These are phyloP conservation scores for Drosophila ficusphila DNA, from an alignment of 1,140 invertebrate genomes.

Conservation along the genomic window DNA sequence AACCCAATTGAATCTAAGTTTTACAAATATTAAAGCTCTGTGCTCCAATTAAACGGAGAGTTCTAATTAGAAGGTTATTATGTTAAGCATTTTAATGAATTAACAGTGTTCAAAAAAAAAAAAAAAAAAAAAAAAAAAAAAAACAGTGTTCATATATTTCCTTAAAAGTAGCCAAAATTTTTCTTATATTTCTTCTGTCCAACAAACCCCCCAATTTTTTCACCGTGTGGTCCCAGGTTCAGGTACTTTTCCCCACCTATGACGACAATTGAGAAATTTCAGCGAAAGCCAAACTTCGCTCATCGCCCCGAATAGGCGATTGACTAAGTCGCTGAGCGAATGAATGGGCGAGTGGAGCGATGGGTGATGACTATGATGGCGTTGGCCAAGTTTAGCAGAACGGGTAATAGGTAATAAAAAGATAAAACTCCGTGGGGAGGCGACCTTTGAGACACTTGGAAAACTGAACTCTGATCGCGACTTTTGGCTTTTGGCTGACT, in stretches of 20 bases:
- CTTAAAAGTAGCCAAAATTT: background rate
- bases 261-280: slow-evolving; percentile 48
- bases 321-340: slow-evolving; percentile 2
- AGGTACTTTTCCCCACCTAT: slow-evolving; percentile 31
- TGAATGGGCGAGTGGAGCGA: background rate
- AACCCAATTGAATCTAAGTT: too few species aligned
- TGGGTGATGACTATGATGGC: background rate
- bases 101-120: too few species aligned
- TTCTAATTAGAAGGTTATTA: too few species aligned
- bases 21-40: too few species aligned
- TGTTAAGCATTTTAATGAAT: too few species aligned
- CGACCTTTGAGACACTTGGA: slow-evolving; percentile 19
- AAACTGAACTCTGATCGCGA: background rate
- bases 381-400: slow-evolving; percentile 1
- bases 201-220: background rate
- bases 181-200: background rate
- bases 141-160: too few species aligned
- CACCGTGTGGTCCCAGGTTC: background rate
- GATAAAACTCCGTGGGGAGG: background rate
- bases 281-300: slow-evolving; percentile 29
- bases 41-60: too few species aligned
- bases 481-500: slow-evolving; percentile 3
- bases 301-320: slow-evolving; percentile 22
- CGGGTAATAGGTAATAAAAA: too few species aligned
- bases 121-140: too few species aligned